Evolutionary conservation across 2,113 vertebrate genomes (phyloP).

Genomic region (Lamprotornis superbus): DNA sequence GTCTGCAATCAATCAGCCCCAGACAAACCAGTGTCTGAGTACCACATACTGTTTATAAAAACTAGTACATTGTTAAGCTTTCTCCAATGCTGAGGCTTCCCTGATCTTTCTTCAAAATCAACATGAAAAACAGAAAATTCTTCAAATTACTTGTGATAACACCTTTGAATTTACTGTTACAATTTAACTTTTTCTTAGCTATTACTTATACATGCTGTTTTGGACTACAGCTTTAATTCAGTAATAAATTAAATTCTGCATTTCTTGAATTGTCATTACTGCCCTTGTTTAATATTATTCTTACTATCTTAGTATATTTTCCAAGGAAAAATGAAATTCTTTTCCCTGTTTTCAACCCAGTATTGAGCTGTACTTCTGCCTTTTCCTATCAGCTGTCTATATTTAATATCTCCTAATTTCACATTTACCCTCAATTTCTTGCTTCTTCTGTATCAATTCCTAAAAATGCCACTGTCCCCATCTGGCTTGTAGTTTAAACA

Average conservation of each 20-base stretch:
- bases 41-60: background rate
- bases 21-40: background rate
- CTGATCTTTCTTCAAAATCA: background rate
- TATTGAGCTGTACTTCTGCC: background rate
- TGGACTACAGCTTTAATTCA: background rate
- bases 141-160: background rate
- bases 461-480: background rate
- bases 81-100: background rate
- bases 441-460: background rate
- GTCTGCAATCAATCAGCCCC: background rate
- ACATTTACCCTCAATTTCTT: background rate
- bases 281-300: background rate
- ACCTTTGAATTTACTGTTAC: background rate
- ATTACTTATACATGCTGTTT: background rate
- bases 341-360: background rate
- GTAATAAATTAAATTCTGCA: background rate
- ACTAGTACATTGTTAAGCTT: background rate
- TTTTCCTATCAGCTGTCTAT: background rate
- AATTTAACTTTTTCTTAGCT: background rate
- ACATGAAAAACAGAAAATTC: background rate
- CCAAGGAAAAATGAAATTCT: background rate
- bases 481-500: background rate
- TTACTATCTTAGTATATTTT: background rate
- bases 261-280: background rate
- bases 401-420: background rate